Evolutionary conservation across 2,888 invertebrate genomes (phyloP), one percentile per base, ranked within the genome.

Genomic region (Dicyrtoma fusca): DNA sequence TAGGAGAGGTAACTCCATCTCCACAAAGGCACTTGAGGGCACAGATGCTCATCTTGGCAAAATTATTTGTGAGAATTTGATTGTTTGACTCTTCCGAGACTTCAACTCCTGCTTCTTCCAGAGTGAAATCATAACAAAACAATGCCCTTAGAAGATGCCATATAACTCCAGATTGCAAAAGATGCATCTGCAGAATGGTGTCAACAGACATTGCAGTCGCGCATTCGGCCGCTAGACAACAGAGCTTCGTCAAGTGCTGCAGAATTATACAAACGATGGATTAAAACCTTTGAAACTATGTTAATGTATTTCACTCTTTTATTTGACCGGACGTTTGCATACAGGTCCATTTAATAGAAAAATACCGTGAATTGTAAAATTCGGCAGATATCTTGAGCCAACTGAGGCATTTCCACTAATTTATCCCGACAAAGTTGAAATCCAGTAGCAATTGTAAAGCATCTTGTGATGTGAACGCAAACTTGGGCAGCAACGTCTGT

Each of bases 111-210:
- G 97, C 94, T 86, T 99, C 98, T 72, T 97, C 92, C 79, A 99
- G 86, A 4, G 99, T 99, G 85, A 92, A 99, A 85, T 99, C 99
- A 84, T 97, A 99, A 75, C 91, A 91, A 84, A 99, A 94, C 83
- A 94, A 90, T 81, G 93, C 92, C 0, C 93, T 88, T 49, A 99
- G 84, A 66, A 99, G 85, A 81, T 96, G 95, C 92, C 95, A 98
- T 3, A 99, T 83, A 0, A 92, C 93, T 10, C 97, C 98, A 1
- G 92, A 89, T 76, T 91, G 89, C 13, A 94, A 87, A 42, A 97
- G 84, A 82, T 90, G 90, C 83, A 91, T 88, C 84, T 99, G 97
- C 26, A 97, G 88, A 78, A 90, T 88, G 64, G 91, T 89, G 82
- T 95, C 94, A n/a, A 90, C 89, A 0, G 94, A 90, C 76, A 99